A percentile compares a stretch with the other conserved stretches of the same genome.
Evolutionary conservation across 2,888 invertebrate species (phyloP).

Genomic region (Microplitis deprimator): DNA sequence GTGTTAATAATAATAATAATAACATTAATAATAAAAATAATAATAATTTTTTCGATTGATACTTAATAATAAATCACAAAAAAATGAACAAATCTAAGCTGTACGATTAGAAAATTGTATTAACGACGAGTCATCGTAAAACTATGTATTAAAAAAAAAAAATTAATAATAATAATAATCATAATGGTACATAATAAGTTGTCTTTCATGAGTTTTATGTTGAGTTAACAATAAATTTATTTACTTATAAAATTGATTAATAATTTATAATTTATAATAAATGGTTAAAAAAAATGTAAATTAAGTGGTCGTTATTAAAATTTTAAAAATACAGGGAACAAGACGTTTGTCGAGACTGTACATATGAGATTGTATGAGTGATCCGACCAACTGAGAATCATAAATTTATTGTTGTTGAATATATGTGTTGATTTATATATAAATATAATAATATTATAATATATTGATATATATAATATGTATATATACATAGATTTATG

Average conservation of each 20-base stretch:
- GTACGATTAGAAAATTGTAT: slow-evolving; percentile 48
- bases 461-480: slow-evolving; percentile 36
- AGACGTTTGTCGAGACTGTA: slow-evolving; percentile 52
- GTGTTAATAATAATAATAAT: slow-evolving; percentile 33
- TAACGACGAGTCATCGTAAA: slow-evolving; percentile 52
- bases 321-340: slow-evolving; percentile 50
- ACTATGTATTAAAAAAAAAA: slow-evolving; percentile 36
- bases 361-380: slow-evolving; percentile 47
- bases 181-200: background rate
- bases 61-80: slow-evolving; percentile 36
- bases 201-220: background rate
- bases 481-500: slow-evolving; percentile 41
- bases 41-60: slow-evolving; percentile 23
- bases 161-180: slow-evolving; percentile 4
- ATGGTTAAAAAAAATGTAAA: slow-evolving; percentile 12
- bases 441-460: slow-evolving; percentile 37
- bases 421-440: background rate
- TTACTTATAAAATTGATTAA: background rate
- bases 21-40: slow-evolving; percentile 24
- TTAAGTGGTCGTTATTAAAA: slow-evolving; percentile 22
- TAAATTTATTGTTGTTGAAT: background rate
- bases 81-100: slow-evolving; percentile 48
- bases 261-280: slow-evolving; percentile 15
- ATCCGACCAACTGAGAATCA: slow-evolving; percentile 48
- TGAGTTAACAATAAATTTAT: background rate